Conservation (phyloP, 1,140 invertebrate species). For the Oncopodura yosiiana region DNA sequence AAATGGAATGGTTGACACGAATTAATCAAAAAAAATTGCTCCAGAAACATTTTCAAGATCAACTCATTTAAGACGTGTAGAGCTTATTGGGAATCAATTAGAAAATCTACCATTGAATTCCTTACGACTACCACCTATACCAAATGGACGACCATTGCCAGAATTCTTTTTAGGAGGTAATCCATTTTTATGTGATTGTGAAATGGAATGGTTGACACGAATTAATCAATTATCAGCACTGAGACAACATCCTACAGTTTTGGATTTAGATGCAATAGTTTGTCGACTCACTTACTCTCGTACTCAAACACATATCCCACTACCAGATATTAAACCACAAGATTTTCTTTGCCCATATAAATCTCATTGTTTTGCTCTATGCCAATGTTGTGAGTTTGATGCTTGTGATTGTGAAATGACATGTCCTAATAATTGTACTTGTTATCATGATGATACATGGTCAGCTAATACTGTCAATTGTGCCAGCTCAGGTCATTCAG, state of each 20-base stretch:
- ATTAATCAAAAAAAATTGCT: slow-evolving; percentile 62
- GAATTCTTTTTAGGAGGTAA: slow-evolving; percentile 83
- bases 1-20: slow-evolving; percentile 81
- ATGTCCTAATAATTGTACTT: slow-evolving; percentile 80
- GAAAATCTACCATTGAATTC: slow-evolving; percentile 69
- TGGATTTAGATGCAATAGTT: slow-evolving; percentile 76
- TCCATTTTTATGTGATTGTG: slow-evolving; percentile 82
- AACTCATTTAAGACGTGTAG: slow-evolving; percentile 68
- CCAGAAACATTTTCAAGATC: slow-evolving; percentile 81
- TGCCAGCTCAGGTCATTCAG: slow-evolving; percentile 58
- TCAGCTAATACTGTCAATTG: slow-evolving; percentile 86
- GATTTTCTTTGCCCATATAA: slow-evolving; percentile 85
- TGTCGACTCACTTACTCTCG: slow-evolving; percentile 66
- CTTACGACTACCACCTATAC: slow-evolving; percentile 60
- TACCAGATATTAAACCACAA: slow-evolving; percentile 61
- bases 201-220: slow-evolving; percentile 81
- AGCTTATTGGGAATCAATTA: slow-evolving; percentile 79
- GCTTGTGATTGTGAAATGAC: slow-evolving; percentile 93
- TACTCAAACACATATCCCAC: slow-evolving; percentile 49
- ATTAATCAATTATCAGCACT: slow-evolving; percentile 62
- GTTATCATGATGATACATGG: slow-evolving; percentile 87
- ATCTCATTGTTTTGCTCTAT: slow-evolving; percentile 82
- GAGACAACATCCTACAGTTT: slow-evolving; percentile 69
- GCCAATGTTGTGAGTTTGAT: slow-evolving; percentile 87
- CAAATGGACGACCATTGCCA: slow-evolving; percentile 56